phyloP scores from a whole-genome alignment of 2,888 invertebrate genomes.

The Leptarthrus brevirostris region DNA sequence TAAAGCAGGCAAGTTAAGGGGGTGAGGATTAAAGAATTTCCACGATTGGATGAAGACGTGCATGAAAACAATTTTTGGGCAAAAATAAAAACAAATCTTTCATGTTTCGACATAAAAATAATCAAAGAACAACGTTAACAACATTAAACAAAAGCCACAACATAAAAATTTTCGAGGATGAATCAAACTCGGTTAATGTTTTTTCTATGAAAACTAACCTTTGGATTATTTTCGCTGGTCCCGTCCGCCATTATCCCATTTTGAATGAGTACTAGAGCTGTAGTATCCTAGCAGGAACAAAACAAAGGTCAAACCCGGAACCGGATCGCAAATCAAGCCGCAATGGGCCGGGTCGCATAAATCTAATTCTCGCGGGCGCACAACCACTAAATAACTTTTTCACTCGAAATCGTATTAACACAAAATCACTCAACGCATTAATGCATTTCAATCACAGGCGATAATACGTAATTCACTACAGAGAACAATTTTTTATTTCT shows the following conservation, averaged over 20 bases:
- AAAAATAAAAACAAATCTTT: conserved; percentile 2
- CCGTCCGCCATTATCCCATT: conserved; percentile 49
- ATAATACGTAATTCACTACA: not conserved
- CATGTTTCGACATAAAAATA: too few species aligned
- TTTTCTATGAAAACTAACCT: conserved; percentile 27
- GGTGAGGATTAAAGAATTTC: too few species aligned
- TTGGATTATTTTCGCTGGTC: conserved; percentile 24
- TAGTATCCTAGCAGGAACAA: conserved; percentile 28
- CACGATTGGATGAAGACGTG: not conserved
- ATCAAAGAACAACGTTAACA: too few species aligned
- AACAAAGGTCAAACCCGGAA: conserved; percentile 28
- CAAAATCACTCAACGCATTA: conserved; percentile 9
- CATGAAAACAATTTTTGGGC: not conserved
- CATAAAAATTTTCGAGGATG: too few species aligned
- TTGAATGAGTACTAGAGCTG: conserved; percentile 21
- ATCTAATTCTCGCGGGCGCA: not conserved
- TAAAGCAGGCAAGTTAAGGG: not conserved
- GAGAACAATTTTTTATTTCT: not conserved
- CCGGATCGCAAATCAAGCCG: not conserved
- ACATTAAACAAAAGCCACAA: too few species aligned
- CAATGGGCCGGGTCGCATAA: not conserved
- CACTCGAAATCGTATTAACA: conserved; percentile 18
- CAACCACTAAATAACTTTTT: conserved; percentile 15
- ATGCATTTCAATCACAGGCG: conserved; percentile 6
- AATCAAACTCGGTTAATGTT: not conserved